A percentile compares a stretch with the other conserved stretches of the same genome.
These are phyloP conservation scores for Venturia canescens DNA, from an alignment of 1,140 invertebrate species.

Conservation along the genomic window DNA sequence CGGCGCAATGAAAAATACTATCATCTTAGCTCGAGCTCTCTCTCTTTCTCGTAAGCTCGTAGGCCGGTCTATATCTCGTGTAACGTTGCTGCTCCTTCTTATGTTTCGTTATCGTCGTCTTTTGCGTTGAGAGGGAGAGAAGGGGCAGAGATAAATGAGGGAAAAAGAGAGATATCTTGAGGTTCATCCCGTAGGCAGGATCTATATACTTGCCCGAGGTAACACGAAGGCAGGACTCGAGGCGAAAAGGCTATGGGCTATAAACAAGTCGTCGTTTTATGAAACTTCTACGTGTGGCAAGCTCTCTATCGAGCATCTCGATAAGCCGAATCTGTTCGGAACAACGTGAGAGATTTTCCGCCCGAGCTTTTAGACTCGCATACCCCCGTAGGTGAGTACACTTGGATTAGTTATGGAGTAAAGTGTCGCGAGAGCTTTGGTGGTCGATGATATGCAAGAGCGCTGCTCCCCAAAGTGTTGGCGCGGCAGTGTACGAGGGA, in stretches of 20 bases:
- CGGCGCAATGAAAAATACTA: constrained; percentile 64
- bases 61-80: constrained; percentile 21
- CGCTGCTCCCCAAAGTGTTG: background rate
- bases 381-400: background rate
- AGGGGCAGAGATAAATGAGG: background rate
- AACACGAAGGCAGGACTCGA: constrained; percentile 60
- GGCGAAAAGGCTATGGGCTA: constrained; percentile 43
- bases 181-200: constrained; percentile 61
- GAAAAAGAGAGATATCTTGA: background rate
- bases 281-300: constrained; percentile 51
- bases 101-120: background rate
- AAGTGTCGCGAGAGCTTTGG: constrained; percentile 18
- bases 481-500: constrained; percentile 5
- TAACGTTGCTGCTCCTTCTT: constrained; percentile 24
- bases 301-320: background rate
- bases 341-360: constrained; percentile 2
- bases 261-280: constrained; percentile 64
- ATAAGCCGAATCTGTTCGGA: constrained; percentile 22
- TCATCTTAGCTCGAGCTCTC: constrained; percentile 62
- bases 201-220: constrained; percentile 51
- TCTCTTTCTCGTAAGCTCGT: constrained; percentile 31
- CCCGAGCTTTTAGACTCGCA: background rate
- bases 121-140: constrained; percentile 3
- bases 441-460: constrained; percentile 1
- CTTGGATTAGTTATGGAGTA: background rate